These are phyloP conservation scores for Chelonus insularis DNA, from an alignment of 1,140 invertebrate species.

Conservation along the genomic window DNA sequence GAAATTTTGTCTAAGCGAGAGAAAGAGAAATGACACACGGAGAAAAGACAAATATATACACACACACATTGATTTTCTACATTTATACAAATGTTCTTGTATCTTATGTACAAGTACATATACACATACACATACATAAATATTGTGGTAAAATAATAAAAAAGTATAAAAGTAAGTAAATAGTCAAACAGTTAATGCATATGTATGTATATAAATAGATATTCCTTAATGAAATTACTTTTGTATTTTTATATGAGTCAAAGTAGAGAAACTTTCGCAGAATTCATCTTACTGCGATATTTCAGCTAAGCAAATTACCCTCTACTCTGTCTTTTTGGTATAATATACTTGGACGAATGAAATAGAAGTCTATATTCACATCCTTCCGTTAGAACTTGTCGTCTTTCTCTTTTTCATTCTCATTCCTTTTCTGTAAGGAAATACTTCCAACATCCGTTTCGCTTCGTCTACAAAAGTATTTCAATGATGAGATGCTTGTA, in stretches of 20 bases:
- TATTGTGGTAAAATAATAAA: no score
- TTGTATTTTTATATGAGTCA: no score
- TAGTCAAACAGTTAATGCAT: no score
- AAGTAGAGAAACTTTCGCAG: no score
- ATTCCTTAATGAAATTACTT: no score
- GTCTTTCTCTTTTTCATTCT: background rate
- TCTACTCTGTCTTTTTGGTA: no score
- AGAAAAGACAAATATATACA: no score
- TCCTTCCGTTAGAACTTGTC: background rate
- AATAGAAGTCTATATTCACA: slow-evolving; percentile 1
- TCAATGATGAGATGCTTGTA: background rate
- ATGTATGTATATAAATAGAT: no score
- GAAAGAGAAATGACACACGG: slow-evolving; percentile 15
- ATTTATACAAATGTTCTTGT: background rate
- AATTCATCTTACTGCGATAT: no score
- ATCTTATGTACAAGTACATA: background rate
- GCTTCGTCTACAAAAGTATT: slow-evolving; percentile 2
- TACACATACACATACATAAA: no score
- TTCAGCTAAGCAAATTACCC: background rate
- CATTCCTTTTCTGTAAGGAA: background rate
- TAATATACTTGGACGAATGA: background rate
- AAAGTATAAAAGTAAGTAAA: no score
- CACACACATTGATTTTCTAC: background rate
- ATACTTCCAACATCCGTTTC: slow-evolving; percentile 13
- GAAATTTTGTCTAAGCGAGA: slow-evolving; percentile 24